Base-by-base conservation (phyloP, 2,888 invertebrate genomes). In the Sialis fuliginosa region DNA sequence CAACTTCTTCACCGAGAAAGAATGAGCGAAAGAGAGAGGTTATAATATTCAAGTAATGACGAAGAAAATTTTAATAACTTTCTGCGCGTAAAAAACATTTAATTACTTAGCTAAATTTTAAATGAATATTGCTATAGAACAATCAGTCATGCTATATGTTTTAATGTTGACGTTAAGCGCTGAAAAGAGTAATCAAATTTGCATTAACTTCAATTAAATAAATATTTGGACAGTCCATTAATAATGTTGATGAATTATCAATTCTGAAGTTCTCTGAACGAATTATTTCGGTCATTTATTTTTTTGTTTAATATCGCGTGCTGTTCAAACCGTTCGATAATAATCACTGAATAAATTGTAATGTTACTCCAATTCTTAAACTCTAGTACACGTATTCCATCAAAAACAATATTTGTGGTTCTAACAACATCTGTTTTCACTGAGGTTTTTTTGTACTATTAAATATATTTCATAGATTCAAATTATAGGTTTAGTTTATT, bases 71-170 rank as follows among this genome's bases (percentile, higher is more conserved):
- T 42, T 30, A 42, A 30, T 30, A 42, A n/a, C 37, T 10, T 31
- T 42, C 31, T 42, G 32, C 48, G 56, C 56, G 59, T 57, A 60
- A 61, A 22, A 60, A 60, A 56, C 59, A 57, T 60, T 61, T 60
- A 61, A 61, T 61, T 60, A 59, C 57, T 54, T 56, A 61, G 60
- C 60, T 58, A 59, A 42, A 60, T 60, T 60, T 57, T 54, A 54
- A 58, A 57, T 58, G 57, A 57, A 57, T 60, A 57, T 31, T 42
- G 42, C 42, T 42, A 10, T 10, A 42, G 32, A 13, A 42, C 42
- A 42, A 42, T 56, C 56, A 56, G 58, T 58, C 58, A 59, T 58
- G 56, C 54, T 37, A 45, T 45, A 35, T 35, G 22, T 45, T 30
- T 45, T 30, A 45, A 45, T 45, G 45, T 45, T 45, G 45, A 45